These are phyloP conservation scores for Cryptophagus acutangulus DNA, from an alignment of 2,888 invertebrate species.

Conservation along the genomic window DNA sequence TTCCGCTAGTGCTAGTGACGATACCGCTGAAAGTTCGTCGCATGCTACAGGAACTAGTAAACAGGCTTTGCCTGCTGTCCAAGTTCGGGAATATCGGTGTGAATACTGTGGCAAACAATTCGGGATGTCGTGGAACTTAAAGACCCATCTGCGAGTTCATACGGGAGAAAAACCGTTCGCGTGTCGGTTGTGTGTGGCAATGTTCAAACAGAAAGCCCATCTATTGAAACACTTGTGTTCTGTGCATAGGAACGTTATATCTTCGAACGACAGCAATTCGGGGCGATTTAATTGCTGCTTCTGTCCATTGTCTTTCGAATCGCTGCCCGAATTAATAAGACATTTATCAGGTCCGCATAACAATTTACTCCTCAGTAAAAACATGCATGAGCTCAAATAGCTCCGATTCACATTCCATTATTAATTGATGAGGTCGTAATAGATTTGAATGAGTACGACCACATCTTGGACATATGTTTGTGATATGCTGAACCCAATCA, in stretches of 20 bases:
- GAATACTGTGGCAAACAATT: slow-evolving; percentile 88
- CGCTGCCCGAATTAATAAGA: slow-evolving; percentile 78
- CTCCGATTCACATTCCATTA: slow-evolving; percentile 30
- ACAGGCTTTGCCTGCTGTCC: slow-evolving; percentile 46
- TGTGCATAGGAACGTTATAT: slow-evolving; percentile 83
- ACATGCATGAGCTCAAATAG: slow-evolving; percentile 60
- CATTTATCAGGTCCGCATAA: slow-evolving; percentile 86
- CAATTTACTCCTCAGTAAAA: slow-evolving; percentile 80
- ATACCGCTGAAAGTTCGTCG: slow-evolving; percentile 47
- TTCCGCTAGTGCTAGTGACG: slow-evolving; percentile 35
- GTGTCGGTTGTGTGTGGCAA: slow-evolving; percentile 81
- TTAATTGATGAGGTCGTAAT: slow-evolving; percentile 35
- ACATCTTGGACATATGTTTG: slow-evolving; percentile 30
- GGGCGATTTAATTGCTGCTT: slow-evolving; percentile 82
- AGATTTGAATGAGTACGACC: slow-evolving; percentile 33
- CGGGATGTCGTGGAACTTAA: slow-evolving; percentile 89
- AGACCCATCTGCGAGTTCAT: slow-evolving; percentile 81
- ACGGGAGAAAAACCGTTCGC: slow-evolving; percentile 88
- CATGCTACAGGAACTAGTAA: slow-evolving; percentile 41
- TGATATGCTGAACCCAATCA: slow-evolving; percentile 33
- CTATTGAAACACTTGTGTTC: slow-evolving; percentile 83
- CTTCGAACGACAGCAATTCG: slow-evolving; percentile 71
- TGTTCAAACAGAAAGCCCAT: slow-evolving; percentile 90
- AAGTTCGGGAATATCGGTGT: slow-evolving; percentile 80
- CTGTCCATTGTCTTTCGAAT: slow-evolving; percentile 80